Evolutionary conservation across 2,113 vertebrate species (phyloP).

Genomic region (Rostratula benghalensis): DNA sequence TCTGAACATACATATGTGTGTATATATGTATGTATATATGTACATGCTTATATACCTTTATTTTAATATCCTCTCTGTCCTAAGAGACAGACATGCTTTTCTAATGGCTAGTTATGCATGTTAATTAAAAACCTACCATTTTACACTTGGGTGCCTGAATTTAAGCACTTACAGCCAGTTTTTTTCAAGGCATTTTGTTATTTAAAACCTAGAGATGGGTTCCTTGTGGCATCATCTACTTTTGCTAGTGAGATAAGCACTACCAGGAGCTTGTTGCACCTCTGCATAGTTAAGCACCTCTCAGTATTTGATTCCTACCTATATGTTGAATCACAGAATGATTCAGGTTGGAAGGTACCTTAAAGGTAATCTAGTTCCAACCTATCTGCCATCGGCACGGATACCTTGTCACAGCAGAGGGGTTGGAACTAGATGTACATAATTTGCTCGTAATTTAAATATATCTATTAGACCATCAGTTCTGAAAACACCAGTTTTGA

Average conservation of each 20-base stretch:
- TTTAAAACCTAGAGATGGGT: background rate
- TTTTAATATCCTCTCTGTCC: background rate
- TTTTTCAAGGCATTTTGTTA: background rate
- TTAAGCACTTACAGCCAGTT: background rate
- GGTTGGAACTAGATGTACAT: background rate
- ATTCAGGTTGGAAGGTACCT: background rate
- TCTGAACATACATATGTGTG: background rate
- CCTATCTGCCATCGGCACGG: background rate
- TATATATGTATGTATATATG: background rate
- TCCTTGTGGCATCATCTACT: background rate
- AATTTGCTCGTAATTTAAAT: background rate
- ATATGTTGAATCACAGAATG: background rate
- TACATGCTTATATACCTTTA: background rate
- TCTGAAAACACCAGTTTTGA: background rate
- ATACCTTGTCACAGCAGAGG: background rate
- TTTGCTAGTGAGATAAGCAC: background rate
- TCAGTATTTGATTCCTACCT: background rate
- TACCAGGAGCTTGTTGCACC: background rate
- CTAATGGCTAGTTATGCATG: background rate
- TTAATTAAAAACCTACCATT: background rate
- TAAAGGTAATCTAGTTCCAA: background rate
- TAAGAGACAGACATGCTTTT: background rate
- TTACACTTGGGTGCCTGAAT: background rate
- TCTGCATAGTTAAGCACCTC: background rate
- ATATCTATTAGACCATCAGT: background rate